phyloP scores from a whole-genome alignment of 2,797 vertebrate genomes.

The Glyptemys insculpta region DNA sequence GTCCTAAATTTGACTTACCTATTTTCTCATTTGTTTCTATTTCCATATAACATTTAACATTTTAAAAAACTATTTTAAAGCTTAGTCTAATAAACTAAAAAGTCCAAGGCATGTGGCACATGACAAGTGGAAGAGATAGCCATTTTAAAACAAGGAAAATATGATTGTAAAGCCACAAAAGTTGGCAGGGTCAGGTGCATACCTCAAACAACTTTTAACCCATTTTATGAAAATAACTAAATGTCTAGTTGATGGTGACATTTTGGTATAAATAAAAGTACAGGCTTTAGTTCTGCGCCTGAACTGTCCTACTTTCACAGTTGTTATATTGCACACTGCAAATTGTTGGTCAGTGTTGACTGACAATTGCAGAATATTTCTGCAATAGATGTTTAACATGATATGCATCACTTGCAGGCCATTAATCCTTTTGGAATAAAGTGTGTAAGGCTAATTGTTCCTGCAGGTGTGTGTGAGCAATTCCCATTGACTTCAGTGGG shows the following conservation, averaged over 20 bases:
- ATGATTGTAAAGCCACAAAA: neutral
- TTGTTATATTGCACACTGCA: neutral
- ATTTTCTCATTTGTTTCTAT: neutral
- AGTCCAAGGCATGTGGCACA: neutral
- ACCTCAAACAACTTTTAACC: neutral
- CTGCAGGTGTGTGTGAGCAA: neutral
- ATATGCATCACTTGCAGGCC: neutral
- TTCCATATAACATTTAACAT: neutral
- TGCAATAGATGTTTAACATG: neutral
- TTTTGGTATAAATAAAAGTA: neutral
- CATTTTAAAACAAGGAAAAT: neutral
- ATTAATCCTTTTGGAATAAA: neutral
- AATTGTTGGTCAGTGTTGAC: neutral
- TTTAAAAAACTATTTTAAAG: neutral
- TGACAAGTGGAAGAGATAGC: neutral
- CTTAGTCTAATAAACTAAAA: neutral
- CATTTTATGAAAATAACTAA: neutral
- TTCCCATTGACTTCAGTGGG: neutral
- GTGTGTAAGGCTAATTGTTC: neutral
- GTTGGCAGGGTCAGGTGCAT: neutral
- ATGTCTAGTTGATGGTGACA: neutral
- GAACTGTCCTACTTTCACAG: neutral
- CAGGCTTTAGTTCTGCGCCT: fast-evolving
- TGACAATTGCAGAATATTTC: neutral
- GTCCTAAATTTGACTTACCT: neutral